phyloP scores from a whole-genome alignment of 2,113 vertebrate genomes.

The Malaclemys terrapin region DNA sequence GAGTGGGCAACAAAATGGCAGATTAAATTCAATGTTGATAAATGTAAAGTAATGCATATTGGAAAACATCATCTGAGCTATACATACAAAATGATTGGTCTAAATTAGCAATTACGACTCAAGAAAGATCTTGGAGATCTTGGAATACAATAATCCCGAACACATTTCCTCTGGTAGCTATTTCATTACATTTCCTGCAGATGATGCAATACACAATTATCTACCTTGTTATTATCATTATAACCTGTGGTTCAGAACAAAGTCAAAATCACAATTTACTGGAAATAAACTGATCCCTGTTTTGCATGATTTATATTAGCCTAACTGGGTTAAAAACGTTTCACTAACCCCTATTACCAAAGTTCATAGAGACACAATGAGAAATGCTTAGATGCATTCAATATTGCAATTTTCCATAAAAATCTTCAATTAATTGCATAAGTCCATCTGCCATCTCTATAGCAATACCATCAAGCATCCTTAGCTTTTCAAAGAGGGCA shows the following conservation, averaged over 20 bases:
- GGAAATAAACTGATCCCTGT: constrained; percentile 36
- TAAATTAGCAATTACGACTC: no score
- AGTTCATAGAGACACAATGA: background rate
- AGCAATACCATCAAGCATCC: background rate
- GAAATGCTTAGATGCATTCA: background rate
- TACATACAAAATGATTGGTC: no score
- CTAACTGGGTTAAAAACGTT: constrained; percentile 29
- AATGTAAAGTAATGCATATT: no score
- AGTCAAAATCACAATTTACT: constrained; percentile 51
- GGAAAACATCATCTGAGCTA: no score
- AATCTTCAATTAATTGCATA: constrained; percentile 26
- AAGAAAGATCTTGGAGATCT: no score
- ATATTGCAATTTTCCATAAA: background rate
- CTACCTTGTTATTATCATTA: constrained; percentile 42
- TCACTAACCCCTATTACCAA: constrained; percentile 26
- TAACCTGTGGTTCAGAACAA: constrained; percentile 18
- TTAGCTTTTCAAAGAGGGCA: background rate
- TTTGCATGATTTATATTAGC: constrained; percentile 23
- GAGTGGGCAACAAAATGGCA: no score
- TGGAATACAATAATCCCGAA: constrained; percentile 51
- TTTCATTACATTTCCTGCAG: constrained; percentile 68
- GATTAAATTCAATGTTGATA: no score
- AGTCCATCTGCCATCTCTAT: constrained; percentile 27
- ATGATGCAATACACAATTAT: constrained; percentile 71
- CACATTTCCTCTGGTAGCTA: constrained; percentile 52